phyloP scores from a whole-genome alignment of 1,140 invertebrate genomes.

The Asobara japonica region DNA sequence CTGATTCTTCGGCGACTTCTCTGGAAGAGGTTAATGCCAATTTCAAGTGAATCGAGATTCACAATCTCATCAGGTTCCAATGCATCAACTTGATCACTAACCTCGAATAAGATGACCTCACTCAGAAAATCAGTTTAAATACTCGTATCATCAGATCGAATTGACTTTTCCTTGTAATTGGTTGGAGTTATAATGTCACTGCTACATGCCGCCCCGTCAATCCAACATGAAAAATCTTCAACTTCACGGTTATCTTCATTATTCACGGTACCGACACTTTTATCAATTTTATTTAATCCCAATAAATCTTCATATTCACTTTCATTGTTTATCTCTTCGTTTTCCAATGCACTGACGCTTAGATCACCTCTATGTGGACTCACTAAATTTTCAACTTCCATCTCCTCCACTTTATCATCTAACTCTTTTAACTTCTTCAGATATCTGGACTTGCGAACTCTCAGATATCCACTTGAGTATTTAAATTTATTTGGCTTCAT shows the following conservation, averaged over 20 bases:
- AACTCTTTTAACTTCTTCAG: too few species aligned
- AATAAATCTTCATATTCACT: too few species aligned
- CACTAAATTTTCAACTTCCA: too few species aligned
- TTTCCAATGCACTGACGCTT: too few species aligned
- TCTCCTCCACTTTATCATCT: too few species aligned
- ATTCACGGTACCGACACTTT: neutral
- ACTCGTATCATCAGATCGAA: neutral
- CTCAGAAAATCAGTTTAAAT: neutral
- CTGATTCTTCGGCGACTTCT: neutral
- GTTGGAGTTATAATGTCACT: neutral
- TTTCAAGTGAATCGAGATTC: too few species aligned
- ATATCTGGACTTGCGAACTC: too few species aligned
- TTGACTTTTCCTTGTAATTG: neutral
- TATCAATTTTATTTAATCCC: neutral
- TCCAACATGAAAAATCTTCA: neutral
- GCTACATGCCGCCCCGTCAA: neutral
- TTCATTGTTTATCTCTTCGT: too few species aligned
- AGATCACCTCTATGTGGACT: too few species aligned
- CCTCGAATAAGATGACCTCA: too few species aligned
- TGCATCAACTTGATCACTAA: neutral
- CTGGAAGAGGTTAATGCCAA: neutral
- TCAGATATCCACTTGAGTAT: too few species aligned
- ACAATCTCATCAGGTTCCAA: neutral
- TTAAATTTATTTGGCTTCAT: too few species aligned
- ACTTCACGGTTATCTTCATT: neutral